Conservation (phyloP, 2,888 invertebrate species). For the Lordiphosa andalusiaca region DNA sequence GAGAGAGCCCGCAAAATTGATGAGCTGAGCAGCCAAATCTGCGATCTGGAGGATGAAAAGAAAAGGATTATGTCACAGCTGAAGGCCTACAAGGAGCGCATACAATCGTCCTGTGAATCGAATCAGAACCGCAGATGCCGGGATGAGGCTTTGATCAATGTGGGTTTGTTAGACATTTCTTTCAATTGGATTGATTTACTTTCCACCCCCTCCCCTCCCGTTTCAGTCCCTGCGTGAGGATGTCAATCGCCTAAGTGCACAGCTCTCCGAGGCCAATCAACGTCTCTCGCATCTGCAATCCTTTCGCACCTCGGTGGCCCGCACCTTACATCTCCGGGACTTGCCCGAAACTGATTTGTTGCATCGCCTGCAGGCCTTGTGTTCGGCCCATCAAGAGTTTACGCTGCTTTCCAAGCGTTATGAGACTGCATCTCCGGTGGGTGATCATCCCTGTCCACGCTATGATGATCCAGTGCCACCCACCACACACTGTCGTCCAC, state of each 20-base stretch:
- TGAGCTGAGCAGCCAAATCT: constrained; percentile 89
- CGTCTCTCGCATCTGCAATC: constrained; percentile 89
- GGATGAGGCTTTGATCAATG: constrained; percentile 79
- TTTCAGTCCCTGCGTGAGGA: constrained; percentile 87
- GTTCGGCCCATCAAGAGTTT: constrained; percentile 93
- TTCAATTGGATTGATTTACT: constrained; percentile 75
- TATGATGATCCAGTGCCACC: constrained; percentile 78
- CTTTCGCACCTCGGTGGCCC: constrained; percentile 88
- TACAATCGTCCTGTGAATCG: constrained; percentile 77
- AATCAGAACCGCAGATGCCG: constrained; percentile 78
- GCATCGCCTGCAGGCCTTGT: constrained; percentile 89
- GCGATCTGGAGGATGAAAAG: constrained; percentile 89
- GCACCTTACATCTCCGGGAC: constrained; percentile 87
- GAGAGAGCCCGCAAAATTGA: constrained; percentile 92
- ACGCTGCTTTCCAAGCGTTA: constrained; percentile 90
- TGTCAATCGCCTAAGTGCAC: constrained; percentile 87
- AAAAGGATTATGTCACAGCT: constrained; percentile 81
- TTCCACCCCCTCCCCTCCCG: not conserved
- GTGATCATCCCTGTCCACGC: constrained; percentile 78
- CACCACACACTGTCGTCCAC: constrained; percentile 76
- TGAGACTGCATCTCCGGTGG: constrained; percentile 81
- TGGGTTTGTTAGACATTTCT: constrained; percentile 38
- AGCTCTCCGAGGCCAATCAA: constrained; percentile 87
- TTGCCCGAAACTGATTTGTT: constrained; percentile 89
- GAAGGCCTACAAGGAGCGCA: constrained; percentile 74